Evolutionary conservation across 2,113 vertebrate genomes (phyloP), one percentile per base, ranked within the genome.

Genomic region (Periophthalmodon schlosseri): DNA sequence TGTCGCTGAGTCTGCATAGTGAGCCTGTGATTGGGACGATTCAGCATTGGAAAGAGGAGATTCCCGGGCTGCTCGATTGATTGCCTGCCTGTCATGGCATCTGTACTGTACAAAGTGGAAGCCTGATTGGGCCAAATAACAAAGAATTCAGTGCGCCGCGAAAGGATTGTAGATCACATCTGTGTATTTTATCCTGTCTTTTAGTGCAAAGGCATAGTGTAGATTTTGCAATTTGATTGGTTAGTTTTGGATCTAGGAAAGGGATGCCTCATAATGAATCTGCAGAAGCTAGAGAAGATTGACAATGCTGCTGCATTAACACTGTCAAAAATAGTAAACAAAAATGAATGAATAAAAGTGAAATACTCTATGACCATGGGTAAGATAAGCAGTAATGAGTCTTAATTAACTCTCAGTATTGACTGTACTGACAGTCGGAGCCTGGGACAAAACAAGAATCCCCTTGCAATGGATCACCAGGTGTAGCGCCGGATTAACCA

Each of bases 1-100:
- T 75, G 85, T 79, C 52, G 79, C 86, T 83, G 78, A 84, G 74
- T 87, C 76, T 84, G 87, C 83, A 85, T 72, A 78, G 76, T 73
- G 65, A 56, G 34, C 54, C 66, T 76, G 67, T 83, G 81, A 87
- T 79, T 88, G 77, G 69, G 69, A 64, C 72, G 78, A 74, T 84
- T 84, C 78, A 71, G 73, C n/a, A 20, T 50, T 61, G 65, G 80
- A 77, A 82, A 78, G 61, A 75, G 49, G 79, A 84, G 77, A 79
- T 82, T 78, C 10, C 8, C 71, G 70, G 73, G 33, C 66, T 73
- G 64, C 63, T 71, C 68, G 64, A 79, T 78, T 70, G 66, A 80
- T 78, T 78, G 75, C 70, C 64, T 79, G 69, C 77, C 81, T 75
- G 76, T 80, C 78, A 81, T 44, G n/a, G 47, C 14, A 56, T 81